Evolutionary conservation across 2,113 vertebrate genomes (phyloP).

Genomic region (Asarcornis scutulata): DNA sequence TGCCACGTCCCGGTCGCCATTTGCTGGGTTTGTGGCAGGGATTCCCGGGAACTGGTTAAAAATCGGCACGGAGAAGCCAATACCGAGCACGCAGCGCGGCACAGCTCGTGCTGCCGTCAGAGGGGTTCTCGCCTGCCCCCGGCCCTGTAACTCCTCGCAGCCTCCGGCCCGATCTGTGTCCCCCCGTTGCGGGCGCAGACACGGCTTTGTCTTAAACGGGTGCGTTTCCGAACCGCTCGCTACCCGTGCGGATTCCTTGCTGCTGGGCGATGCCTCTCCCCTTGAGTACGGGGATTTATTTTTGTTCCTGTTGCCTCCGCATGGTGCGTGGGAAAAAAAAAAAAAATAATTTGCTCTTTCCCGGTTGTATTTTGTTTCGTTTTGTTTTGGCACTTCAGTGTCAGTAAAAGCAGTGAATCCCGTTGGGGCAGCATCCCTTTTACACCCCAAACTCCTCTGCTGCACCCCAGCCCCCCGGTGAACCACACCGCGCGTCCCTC

Average conservation of each 20-base stretch:
- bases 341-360: neutral
- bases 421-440: neutral
- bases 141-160: neutral
- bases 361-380: neutral
- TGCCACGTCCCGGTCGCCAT: neutral
- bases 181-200: neutral
- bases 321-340: neutral
- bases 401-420: neutral
- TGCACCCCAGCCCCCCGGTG: neutral
- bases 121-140: accelerated
- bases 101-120: neutral
- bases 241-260: neutral
- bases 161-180: neutral
- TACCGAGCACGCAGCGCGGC: neutral
- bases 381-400: accelerated
- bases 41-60: conserved; percentile 5
- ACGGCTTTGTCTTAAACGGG: neutral
- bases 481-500: neutral
- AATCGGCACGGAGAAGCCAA: neutral
- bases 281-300: neutral
- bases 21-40: conserved; percentile 17
- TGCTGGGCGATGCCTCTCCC: neutral
- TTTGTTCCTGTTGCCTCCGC: accelerated
- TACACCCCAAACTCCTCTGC: neutral
- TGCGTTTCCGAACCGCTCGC: neutral